These are phyloP conservation scores for Pachyrhynchus sulphureomaculatus DNA, from an alignment of 1,140 invertebrate species.

Conservation along the genomic window DNA sequence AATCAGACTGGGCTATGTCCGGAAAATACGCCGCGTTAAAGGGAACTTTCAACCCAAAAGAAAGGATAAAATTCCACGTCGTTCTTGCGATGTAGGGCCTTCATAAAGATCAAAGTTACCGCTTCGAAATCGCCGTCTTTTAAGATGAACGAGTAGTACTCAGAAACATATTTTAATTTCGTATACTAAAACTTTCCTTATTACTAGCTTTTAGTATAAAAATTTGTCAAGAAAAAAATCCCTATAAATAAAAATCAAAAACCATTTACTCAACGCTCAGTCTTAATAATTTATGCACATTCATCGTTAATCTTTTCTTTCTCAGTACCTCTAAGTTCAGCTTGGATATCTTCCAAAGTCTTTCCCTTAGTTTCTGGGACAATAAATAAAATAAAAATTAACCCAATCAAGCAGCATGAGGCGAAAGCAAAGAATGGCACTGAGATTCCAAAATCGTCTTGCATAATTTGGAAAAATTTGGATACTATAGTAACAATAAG, in stretches of 20 bases:
- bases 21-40: no score
- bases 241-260: neutral
- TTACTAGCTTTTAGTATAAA: no score
- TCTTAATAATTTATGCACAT: neutral
- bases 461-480: slow-evolving; percentile 68
- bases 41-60: no score
- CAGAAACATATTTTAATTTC: no score
- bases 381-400: slow-evolving; percentile 63
- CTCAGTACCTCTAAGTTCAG: slow-evolving; percentile 36
- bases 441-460: slow-evolving; percentile 62
- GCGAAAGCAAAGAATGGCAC: slow-evolving; percentile 76
- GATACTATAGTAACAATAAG: slow-evolving; percentile 72
- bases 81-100: no score
- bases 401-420: slow-evolving; percentile 61
- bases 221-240: no score
- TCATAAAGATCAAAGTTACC: no score
- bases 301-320: slow-evolving; percentile 3
- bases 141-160: no score
- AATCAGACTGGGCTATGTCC: no score
- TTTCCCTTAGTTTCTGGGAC: slow-evolving; percentile 86
- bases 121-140: no score
- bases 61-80: no score
- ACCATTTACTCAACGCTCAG: neutral
- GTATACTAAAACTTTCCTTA: no score
- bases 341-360: slow-evolving; percentile 60